phyloP scores from a whole-genome alignment of 64 coral and sea anemone genomes.

The Stichodactyla mertensii region DNA sequence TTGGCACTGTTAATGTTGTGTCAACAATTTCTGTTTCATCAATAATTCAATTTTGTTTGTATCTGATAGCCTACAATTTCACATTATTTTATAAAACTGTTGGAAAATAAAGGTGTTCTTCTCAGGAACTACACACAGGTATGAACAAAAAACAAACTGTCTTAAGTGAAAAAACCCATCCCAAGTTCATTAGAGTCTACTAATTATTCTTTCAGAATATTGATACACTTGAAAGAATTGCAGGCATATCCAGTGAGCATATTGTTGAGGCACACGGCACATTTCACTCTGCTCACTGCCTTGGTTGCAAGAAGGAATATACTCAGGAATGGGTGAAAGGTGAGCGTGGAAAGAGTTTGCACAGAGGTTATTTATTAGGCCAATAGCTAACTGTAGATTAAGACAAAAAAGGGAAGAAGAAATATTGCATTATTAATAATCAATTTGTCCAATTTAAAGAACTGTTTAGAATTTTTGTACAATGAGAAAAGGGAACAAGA shows the following conservation, averaged over 20 bases:
- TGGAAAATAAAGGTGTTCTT: constrained; percentile 73
- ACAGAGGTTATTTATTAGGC: background rate
- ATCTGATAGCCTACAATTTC: constrained; percentile 74
- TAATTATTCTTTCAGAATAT: constrained; percentile 59
- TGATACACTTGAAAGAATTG: constrained; percentile 83
- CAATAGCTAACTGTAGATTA: background rate
- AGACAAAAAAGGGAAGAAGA: background rate
- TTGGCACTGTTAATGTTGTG: no score
- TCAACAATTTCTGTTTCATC: background rate
- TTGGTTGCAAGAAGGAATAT: constrained; percentile 51
- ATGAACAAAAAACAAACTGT: background rate
- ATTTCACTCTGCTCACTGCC: constrained; percentile 85
- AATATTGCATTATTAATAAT: no score
- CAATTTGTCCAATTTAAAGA: no score
- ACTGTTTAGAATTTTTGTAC: no score
- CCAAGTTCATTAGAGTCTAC: no score
- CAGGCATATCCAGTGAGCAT: constrained; percentile 64
- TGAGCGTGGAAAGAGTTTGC: background rate
- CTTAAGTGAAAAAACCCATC: background rate
- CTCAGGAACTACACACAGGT: constrained; percentile 93
- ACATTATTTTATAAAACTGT: constrained; percentile 95
- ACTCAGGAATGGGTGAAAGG: constrained; percentile 71
- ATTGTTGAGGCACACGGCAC: constrained; percentile 94
- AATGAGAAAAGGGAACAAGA: no score
- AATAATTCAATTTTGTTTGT: background rate